These are phyloP conservation scores for Chironomus striatipennis DNA, from an alignment of 1,140 invertebrate genomes.

Conservation along the genomic window DNA sequence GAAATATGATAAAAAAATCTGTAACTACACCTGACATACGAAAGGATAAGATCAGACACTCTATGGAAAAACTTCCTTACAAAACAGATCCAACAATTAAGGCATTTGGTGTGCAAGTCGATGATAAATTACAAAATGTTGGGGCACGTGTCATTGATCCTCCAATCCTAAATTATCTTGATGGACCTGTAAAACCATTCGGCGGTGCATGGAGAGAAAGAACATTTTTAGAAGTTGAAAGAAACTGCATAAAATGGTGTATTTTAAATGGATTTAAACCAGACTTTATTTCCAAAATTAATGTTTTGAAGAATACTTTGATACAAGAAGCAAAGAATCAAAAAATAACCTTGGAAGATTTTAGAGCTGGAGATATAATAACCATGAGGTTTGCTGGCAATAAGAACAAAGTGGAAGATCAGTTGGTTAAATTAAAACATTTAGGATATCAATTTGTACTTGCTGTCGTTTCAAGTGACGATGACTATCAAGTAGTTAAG, in stretches of 20 bases:
- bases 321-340: neutral
- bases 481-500: slow-evolving; percentile 53
- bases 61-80: slow-evolving; percentile 42
- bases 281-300: slow-evolving; percentile 26
- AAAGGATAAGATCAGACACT: slow-evolving; percentile 52
- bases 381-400: neutral
- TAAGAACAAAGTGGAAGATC: neutral
- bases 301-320: slow-evolving; percentile 27
- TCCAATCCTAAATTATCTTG: slow-evolving; percentile 35
- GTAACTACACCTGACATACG: slow-evolving; percentile 51
- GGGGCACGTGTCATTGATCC: slow-evolving; percentile 47
- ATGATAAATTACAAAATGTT: slow-evolving; percentile 45
- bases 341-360: slow-evolving; percentile 29
- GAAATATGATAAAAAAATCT: slow-evolving; percentile 55
- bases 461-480: slow-evolving; percentile 43
- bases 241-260: slow-evolving; percentile 36
- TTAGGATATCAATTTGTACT: slow-evolving; percentile 41
- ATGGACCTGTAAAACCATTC: slow-evolving; percentile 29
- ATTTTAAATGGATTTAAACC: slow-evolving; percentile 33
- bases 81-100: slow-evolving; percentile 43
- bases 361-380: too few species aligned
- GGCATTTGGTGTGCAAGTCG: slow-evolving; percentile 52
- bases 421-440: neutral
- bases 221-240: slow-evolving; percentile 35
- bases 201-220: slow-evolving; percentile 43